phyloP scores from a whole-genome alignment of 1,140 invertebrate species.

The Dendroctonus valens region DNA sequence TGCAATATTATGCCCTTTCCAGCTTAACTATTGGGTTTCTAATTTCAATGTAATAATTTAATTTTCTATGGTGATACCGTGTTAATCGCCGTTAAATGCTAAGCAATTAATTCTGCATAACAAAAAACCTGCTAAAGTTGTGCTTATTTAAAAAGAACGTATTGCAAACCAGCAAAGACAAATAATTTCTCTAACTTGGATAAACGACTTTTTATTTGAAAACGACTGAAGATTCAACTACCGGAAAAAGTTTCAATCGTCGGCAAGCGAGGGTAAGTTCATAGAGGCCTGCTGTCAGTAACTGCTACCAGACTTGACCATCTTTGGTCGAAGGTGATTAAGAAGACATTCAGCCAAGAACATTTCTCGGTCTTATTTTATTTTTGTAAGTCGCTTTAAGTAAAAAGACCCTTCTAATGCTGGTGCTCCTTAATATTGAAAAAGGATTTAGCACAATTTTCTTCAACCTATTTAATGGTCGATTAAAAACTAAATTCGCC shows the following conservation, averaged over 20 bases:
- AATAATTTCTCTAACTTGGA: conserved; percentile 43
- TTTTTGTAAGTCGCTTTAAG: conserved; percentile 11
- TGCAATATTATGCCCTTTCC: no score
- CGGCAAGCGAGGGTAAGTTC: conserved; percentile 48
- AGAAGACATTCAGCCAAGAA: conserved; percentile 30
- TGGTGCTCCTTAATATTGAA: no score
- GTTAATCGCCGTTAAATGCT: no score
- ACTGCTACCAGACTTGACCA: conserved; percentile 45
- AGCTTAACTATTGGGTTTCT: no score
- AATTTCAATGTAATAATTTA: no score
- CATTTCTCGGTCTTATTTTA: conserved; percentile 19
- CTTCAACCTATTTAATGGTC: no score
- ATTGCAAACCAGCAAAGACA: background rate
- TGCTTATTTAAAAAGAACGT: no score
- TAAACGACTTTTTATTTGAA: conserved; percentile 46
- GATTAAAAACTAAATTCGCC: no score
- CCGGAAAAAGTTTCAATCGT: conserved; percentile 44
- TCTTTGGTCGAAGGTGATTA: conserved; percentile 44
- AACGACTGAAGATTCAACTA: conserved; percentile 42
- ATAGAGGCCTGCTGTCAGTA: conserved; percentile 41
- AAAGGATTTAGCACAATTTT: no score
- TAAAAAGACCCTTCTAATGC: background rate
- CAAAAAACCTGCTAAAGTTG: no score
- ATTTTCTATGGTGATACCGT: no score
- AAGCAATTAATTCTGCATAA: no score